A percentile compares a stretch with the other conserved stretches of the same genome.
These are phyloP conservation scores for Corythornis madagascariensis DNA, from an alignment of 2,113 vertebrate genomes.

Conservation along the genomic window DNA sequence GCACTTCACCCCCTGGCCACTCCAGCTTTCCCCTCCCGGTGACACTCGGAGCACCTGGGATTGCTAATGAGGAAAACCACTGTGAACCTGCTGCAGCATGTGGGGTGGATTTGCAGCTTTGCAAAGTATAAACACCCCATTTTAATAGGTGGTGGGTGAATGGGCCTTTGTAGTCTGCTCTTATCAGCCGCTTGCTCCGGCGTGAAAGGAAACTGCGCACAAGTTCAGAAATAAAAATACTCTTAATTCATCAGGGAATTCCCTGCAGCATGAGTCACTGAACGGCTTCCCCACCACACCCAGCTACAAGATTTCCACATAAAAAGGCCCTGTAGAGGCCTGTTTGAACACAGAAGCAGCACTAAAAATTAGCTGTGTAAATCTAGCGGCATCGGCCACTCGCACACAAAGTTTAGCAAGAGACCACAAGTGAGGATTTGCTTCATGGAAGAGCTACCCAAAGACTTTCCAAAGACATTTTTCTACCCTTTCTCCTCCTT, in stretches of 20 bases:
- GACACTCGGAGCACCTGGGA: background rate
- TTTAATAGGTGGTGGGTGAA: constrained; percentile 21
- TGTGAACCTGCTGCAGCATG: background rate
- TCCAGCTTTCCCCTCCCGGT: background rate
- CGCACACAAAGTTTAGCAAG: background rate
- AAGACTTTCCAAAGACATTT: background rate
- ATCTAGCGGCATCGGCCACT: background rate
- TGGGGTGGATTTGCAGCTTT: background rate
- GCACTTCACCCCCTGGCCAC: background rate
- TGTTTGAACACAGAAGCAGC: constrained; percentile 30
- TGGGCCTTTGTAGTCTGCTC: constrained; percentile 63
- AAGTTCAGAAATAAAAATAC: constrained; percentile 88
- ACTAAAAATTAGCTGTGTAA: background rate
- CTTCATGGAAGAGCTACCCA: background rate
- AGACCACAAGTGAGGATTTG: background rate
- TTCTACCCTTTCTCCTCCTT: background rate
- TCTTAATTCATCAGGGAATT: constrained; percentile 91
- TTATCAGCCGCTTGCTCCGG: constrained; percentile 68
- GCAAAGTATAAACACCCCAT: background rate
- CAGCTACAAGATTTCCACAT: constrained; percentile 65
- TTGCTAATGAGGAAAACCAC: background rate
- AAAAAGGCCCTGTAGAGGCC: constrained; percentile 48
- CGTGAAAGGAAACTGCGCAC: constrained; percentile 79
- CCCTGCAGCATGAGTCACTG: constrained; percentile 89
- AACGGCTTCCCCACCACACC: constrained; percentile 88